Percentiles rank a stretch among this genome's conserved stretches.
Evolutionary conservation across 1,140 invertebrate genomes (phyloP).

Genomic region (Arctopsyche grandis): DNA sequence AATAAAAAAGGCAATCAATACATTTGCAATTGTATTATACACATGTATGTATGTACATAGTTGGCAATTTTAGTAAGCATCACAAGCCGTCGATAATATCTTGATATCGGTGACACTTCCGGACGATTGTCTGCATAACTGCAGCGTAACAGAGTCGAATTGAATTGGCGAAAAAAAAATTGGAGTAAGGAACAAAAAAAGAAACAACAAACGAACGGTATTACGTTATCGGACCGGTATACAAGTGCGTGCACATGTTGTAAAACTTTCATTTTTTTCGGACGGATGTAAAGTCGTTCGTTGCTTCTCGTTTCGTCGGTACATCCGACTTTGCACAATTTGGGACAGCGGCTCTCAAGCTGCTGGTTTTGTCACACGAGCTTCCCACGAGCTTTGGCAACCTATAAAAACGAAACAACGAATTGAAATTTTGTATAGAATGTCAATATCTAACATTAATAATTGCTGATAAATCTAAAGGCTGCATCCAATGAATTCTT

Average conservation of each 20-base stretch:
- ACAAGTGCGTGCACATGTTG: not conserved
- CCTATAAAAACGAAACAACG: too few relatives aligned
- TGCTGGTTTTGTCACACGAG: too few relatives aligned
- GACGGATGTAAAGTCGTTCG: conserved; percentile 21
- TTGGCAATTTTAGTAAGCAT: too few relatives aligned
- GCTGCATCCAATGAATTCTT: too few relatives aligned
- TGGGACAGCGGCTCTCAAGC: not conserved
- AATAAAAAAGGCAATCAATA: too few relatives aligned
- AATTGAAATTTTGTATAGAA: too few relatives aligned
- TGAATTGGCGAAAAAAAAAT: conserved; percentile 14
- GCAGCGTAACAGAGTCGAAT: conserved; percentile 16
- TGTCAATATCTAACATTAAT: too few relatives aligned
- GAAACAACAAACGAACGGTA: conserved; percentile 1
- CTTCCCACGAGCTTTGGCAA: too few relatives aligned
- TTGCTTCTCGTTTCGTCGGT: not conserved
- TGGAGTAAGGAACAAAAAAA: not conserved
- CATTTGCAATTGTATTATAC: too few relatives aligned
- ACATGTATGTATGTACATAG: too few relatives aligned
- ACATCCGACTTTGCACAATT: not conserved
- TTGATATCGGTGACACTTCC: not conserved
- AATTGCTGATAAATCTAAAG: too few relatives aligned
- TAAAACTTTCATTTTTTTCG: conserved; percentile 30
- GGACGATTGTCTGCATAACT: not conserved
- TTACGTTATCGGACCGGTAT: conserved; percentile 16
- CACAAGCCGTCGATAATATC: too few relatives aligned